A percentile compares a stretch with the other conserved stretches of the same genome.
Conservation (phyloP, 2,888 invertebrate species). For the Panopea generosa region DNA sequence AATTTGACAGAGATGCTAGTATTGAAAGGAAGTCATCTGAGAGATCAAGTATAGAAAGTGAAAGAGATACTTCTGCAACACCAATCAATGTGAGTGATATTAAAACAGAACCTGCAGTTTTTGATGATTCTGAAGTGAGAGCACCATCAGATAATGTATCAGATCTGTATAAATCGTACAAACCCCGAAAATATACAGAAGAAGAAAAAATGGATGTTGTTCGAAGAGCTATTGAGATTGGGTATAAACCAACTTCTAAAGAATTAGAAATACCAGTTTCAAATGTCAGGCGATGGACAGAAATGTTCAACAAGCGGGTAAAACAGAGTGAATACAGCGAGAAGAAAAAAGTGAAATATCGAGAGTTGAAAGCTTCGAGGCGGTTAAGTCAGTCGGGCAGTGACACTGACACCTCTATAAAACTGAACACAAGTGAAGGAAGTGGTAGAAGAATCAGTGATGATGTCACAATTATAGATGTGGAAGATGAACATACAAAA, state of each 20-base stretch:
- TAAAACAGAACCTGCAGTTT: conserved; percentile 37
- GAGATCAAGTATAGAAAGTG: conserved; percentile 7
- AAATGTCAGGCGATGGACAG: conserved; percentile 55
- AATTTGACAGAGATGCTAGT: conserved; percentile 17
- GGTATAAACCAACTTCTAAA: conserved; percentile 31
- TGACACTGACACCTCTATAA: neutral
- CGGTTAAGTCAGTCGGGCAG: neutral
- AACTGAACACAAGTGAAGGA: neutral
- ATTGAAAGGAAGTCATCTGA: conserved; percentile 35
- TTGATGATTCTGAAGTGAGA: conserved; percentile 4
- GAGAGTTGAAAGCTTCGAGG: neutral
- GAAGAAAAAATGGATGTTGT: conserved; percentile 45
- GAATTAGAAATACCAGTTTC: conserved; percentile 47
- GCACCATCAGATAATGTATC: neutral
- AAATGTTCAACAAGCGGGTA: conserved; percentile 21
- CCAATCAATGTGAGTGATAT: conserved; percentile 21
- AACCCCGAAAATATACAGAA: conserved; percentile 43
- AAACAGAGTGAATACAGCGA: neutral
- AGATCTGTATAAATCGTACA: neutral
- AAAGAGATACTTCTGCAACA: conserved; percentile 16
- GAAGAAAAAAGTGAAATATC: neutral
- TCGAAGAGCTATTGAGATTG: conserved; percentile 41
- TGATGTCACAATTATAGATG: neutral
- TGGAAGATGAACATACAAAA: neutral
- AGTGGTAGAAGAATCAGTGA: neutral